Base-by-base conservation (phyloP, 2,797 vertebrate genomes). In the Hozukius guyotensis region DNA sequence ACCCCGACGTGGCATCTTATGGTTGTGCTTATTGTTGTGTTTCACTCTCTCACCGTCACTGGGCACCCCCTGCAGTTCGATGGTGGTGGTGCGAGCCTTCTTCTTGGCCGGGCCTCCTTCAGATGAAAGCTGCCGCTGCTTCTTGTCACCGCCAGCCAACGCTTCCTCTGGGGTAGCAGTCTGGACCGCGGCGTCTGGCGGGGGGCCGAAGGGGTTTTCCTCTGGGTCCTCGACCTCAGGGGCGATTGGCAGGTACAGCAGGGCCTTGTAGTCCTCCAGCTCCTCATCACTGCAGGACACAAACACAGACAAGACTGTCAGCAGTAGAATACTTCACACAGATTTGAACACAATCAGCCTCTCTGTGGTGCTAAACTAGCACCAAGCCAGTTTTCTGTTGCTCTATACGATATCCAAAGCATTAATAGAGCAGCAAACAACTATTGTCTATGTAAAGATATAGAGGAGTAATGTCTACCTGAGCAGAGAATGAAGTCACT, bases 221-320 rank as follows among this genome's bases (percentile, higher is more conserved):
- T 99, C 98, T 1, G 98, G 98, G 77, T 99, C 98, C 84, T 99
- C 98, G 11, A 99, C 98, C 92, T 99, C 98, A 1, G 98, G 98
- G 13, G 98, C 98, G 36, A 99, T 99, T 80, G 98, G 98, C 77
- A 99, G 95, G 92, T 99, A 99, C 36, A 99, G 95, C 78, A 99
- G 94, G 16, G 98, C 98, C 87, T 97, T 97, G 75, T 96, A 97
- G 92, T 99, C 98, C 94, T 99, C 98, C 90, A 99, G 92, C 88
- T 99, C 98, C 93, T 99, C 98, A 57, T 99, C 98, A 12, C 98
- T 99, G 82, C 9, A 32, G 31, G 20, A 55, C 38, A 82, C 18
- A 83, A 46, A 70, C 25, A 60, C 31, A 63, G 14, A 65, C 12
- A 7, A 16, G 22, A 42, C 36, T 1, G 25, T 55, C 9, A 73